phyloP scores from a whole-genome alignment of 2,113 vertebrate species.

The Hyaena hyaena region DNA sequence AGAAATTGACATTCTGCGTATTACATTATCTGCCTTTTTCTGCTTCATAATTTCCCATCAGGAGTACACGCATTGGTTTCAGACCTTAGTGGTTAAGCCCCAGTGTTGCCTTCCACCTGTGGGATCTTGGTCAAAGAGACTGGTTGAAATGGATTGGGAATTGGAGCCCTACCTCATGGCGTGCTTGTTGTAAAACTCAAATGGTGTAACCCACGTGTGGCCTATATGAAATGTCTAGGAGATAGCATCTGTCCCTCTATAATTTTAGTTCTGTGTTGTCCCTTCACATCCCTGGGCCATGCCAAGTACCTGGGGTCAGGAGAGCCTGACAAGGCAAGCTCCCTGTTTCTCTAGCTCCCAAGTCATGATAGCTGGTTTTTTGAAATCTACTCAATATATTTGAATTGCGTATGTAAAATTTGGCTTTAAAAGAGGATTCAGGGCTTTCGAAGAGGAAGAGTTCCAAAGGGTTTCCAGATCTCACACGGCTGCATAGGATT shows the following conservation, averaged over 20 bases:
- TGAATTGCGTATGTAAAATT: background rate
- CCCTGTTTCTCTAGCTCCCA: background rate
- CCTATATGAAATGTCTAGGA: background rate
- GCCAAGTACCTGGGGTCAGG: rapidly evolving
- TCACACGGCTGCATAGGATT: background rate
- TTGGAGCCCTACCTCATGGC: background rate
- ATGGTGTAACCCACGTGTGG: rapidly evolving
- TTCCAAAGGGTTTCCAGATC: background rate
- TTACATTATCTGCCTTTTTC: background rate
- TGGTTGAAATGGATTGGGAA: background rate
- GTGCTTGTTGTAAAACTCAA: background rate
- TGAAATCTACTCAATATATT: background rate
- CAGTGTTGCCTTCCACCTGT: background rate
- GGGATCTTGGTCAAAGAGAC: background rate
- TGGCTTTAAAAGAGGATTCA: background rate
- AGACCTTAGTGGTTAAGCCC: background rate
- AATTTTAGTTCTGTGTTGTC: background rate
- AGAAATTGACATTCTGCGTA: rapidly evolving
- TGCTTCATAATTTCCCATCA: rapidly evolving
- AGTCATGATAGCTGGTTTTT: too few species aligned
- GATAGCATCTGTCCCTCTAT: rapidly evolving
- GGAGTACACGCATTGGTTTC: background rate
- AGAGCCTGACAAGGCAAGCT: background rate
- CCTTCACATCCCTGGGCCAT: background rate
- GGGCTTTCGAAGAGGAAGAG: background rate